Conservation (phyloP, 2,113 vertebrate genomes). For the Centropus bengalensis region DNA sequence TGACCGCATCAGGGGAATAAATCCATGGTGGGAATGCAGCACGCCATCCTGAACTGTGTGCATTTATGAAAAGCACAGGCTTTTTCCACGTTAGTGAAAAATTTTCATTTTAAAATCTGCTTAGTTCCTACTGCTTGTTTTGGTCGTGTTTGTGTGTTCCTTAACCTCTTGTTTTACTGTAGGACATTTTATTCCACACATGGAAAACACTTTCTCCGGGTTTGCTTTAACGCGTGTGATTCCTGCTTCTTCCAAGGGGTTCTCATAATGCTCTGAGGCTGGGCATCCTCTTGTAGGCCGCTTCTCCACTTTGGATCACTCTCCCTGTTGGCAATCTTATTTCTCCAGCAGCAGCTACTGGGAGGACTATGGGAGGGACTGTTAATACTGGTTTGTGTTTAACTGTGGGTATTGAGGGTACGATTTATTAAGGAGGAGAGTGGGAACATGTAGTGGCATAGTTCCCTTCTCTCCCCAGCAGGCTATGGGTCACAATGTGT, state of each 20-base stretch:
- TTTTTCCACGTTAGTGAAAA: neutral
- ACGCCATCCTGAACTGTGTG: neutral
- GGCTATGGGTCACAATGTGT: neutral
- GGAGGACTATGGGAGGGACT: neutral
- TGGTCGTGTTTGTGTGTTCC: neutral
- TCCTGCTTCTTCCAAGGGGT: neutral
- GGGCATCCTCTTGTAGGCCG: neutral
- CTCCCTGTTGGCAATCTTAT: neutral
- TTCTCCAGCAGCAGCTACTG: neutral
- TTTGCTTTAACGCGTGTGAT: neutral
- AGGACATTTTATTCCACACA: rapidly evolving
- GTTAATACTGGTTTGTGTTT: neutral
- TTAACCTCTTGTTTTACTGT: neutral
- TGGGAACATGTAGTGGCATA: neutral
- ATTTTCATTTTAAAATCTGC: neutral
- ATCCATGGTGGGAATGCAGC: neutral
- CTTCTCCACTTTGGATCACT: neutral
- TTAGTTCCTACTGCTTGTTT: neutral
- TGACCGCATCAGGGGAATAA: neutral
- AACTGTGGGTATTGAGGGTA: neutral
- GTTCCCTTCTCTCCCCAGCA: neutral
- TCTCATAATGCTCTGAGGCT: rapidly evolving
- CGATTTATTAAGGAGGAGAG: neutral
- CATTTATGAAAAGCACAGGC: neutral
- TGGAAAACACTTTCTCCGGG: neutral